Conservation (phyloP, 2,888 invertebrate species). For the Lochmaea crataegi region DNA sequence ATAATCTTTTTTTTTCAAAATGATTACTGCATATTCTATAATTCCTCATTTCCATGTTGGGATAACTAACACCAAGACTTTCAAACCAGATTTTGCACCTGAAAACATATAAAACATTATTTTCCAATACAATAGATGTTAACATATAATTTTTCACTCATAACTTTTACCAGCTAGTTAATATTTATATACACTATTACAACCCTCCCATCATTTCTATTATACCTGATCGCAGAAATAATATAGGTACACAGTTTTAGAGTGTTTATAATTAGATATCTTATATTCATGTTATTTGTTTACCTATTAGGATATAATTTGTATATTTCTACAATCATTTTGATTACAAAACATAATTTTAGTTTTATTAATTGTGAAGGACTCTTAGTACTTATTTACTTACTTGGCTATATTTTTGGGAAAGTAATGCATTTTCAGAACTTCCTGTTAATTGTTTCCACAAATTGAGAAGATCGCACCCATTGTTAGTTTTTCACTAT, state of each 20-base stretch:
- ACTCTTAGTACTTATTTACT: neutral
- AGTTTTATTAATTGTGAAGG: too few relatives aligned
- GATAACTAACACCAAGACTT: conserved; percentile 2
- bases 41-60: neutral
- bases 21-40: conserved; percentile 1
- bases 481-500: conserved; percentile 1
- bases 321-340: neutral
- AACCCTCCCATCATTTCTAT: too few relatives aligned
- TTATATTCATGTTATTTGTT: too few relatives aligned
- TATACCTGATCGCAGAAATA: too few relatives aligned
- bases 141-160: neutral
- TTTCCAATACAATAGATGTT: conserved; percentile 5
- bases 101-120: conserved; percentile 2
- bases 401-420: conserved; percentile 2
- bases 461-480: conserved; percentile 1
- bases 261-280: too few relatives aligned
- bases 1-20: neutral
- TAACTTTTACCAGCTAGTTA: too few relatives aligned
- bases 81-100: neutral
- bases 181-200: too few relatives aligned
- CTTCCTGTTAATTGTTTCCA: conserved; percentile 2
- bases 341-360: too few relatives aligned
- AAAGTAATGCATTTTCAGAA: conserved; percentile 2
- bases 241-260: too few relatives aligned
- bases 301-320: neutral